These are phyloP conservation scores for Disparrhopalites patrizii DNA, from an alignment of 2,888 invertebrate genomes.

Conservation along the genomic window DNA sequence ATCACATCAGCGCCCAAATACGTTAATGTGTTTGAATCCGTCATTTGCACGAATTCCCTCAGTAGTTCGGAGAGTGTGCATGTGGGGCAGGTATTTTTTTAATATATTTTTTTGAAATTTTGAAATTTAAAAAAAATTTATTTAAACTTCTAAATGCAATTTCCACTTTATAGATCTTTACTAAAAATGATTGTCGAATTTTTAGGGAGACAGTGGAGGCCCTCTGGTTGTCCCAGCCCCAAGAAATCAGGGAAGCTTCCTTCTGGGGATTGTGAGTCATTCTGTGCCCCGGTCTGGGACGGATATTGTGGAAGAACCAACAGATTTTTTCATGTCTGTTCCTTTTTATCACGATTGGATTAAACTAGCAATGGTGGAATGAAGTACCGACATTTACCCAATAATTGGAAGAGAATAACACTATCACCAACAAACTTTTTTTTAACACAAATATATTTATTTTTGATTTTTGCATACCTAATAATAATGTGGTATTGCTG, in stretches of 20 bases:
- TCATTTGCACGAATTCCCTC: conserved; percentile 34
- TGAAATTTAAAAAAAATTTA: too few relatives aligned
- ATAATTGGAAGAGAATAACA: too few relatives aligned
- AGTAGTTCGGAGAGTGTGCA: background rate
- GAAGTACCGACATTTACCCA: too few relatives aligned
- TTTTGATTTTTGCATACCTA: too few relatives aligned
- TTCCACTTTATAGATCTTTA: background rate
- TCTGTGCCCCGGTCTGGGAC: conserved; percentile 28
- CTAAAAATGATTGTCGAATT: background rate
- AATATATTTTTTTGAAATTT: too few relatives aligned
- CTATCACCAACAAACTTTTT: background rate
- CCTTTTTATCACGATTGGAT: conserved; percentile 41
- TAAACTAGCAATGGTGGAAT: conserved; percentile 28
- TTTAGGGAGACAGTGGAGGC: conserved; percentile 42
- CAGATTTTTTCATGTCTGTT: conserved; percentile 42
- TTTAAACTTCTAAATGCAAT: too few relatives aligned
- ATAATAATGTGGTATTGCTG: too few relatives aligned
- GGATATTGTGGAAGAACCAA: conserved; percentile 10
- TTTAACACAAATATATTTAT: background rate
- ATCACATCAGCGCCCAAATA: conserved; percentile 38
- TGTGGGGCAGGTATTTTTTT: conserved; percentile 6
- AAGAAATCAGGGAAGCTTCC: conserved; percentile 21
- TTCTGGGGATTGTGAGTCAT: conserved; percentile 42
- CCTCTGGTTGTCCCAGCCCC: conserved; percentile 26
- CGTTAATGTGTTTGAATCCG: conserved; percentile 33